These are phyloP conservation scores for Piaya cayana DNA, from an alignment of 2,113 vertebrate genomes.

Conservation along the genomic window DNA sequence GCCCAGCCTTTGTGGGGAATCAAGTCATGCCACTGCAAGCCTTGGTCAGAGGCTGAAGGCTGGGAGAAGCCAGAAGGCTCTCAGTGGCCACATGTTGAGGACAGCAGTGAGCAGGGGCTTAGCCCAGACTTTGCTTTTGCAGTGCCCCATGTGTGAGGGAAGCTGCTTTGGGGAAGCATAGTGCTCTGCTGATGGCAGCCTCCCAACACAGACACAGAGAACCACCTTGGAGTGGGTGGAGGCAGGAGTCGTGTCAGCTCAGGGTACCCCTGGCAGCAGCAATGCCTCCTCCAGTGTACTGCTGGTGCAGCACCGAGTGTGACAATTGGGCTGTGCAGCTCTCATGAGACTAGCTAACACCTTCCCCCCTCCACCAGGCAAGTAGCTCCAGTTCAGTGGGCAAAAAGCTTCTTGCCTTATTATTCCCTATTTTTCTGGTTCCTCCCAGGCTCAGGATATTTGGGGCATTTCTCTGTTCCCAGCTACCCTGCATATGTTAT, in stretches of 20 bases:
- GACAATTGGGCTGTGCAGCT: too few relatives aligned
- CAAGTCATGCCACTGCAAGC: accelerated
- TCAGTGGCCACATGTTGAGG: accelerated
- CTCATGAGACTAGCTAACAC: background rate
- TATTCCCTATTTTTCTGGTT: background rate
- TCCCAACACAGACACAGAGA: accelerated
- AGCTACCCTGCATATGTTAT: background rate
- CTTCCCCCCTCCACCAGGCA: background rate
- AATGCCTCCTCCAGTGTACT: background rate
- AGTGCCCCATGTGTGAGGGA: background rate
- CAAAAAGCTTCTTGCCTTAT: background rate
- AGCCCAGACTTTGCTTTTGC: background rate
- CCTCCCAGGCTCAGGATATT: background rate
- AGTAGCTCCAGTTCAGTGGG: background rate
- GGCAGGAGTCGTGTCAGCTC: background rate
- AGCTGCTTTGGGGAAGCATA: background rate
- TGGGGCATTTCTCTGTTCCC: background rate
- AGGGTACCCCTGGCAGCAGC: background rate
- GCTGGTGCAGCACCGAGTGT: accelerated
- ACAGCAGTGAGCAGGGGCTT: background rate
- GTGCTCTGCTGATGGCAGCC: background rate
- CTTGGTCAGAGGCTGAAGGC: background rate
- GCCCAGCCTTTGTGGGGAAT: background rate
- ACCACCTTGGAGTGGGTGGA: too few relatives aligned
- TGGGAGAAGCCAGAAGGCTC: background rate